A percentile compares a stretch with the other conserved stretches of the same genome.
Conservation (phyloP, 2,797 vertebrate species). For the Peromyscus nudipes region DNA sequence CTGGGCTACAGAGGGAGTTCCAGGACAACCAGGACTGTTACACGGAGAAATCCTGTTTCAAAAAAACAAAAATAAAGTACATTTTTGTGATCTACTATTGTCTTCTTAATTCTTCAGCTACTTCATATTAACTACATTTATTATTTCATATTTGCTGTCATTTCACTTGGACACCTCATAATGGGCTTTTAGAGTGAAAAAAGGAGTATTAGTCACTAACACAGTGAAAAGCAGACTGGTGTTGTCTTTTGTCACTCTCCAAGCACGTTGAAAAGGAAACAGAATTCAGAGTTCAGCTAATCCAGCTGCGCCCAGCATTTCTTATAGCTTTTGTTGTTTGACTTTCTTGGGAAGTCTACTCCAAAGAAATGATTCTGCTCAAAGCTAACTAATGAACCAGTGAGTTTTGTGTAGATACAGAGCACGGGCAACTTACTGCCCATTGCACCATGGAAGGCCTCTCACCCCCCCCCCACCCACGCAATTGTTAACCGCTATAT, state of each 20-base stretch:
- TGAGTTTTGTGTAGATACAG: not conserved
- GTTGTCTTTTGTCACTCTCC: conserved; percentile 38
- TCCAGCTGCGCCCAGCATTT: not conserved
- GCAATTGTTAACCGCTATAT: not conserved
- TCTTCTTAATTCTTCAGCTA: conserved; percentile 5
- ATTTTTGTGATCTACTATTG: not conserved
- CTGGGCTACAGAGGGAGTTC: too few species aligned
- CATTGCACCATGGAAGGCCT: not conserved
- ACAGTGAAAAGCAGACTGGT: not conserved
- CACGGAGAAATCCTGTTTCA: too few species aligned
- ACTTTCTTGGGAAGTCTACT: not conserved
- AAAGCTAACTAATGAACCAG: not conserved
- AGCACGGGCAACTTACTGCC: not conserved
- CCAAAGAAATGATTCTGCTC: not conserved
- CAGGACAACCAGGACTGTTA: too few species aligned
- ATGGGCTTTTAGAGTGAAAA: not conserved
- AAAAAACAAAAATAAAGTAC: not conserved
- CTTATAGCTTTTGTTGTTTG: not conserved
- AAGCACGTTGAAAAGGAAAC: conserved; percentile 5
- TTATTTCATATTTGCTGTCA: not conserved
- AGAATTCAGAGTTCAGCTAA: not conserved
- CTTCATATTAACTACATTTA: not conserved
- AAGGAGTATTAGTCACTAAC: not conserved
- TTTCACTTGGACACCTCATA: not conserved
- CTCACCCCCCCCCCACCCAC: too few species aligned